Percentiles rank a stretch among this genome's conserved stretches.
Evolutionary conservation across 2,888 invertebrate species (phyloP).

Genomic region (Oxytorus armatus): DNA sequence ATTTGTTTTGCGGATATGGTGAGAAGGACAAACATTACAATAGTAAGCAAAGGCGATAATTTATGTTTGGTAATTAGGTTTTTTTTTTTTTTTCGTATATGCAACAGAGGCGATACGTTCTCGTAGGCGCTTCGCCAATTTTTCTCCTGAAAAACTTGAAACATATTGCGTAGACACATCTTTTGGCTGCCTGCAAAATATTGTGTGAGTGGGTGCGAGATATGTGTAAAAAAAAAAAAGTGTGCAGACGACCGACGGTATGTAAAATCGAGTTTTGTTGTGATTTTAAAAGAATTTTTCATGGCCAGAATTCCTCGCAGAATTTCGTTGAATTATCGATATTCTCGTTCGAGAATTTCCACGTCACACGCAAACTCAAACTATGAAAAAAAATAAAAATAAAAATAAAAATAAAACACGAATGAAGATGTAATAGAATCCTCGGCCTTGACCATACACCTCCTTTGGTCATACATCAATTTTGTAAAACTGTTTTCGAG

Average conservation of each 20-base stretch:
- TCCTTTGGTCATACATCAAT: not conserved
- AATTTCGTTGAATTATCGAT: conserved; percentile 7
- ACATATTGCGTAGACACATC: conserved; percentile 5
- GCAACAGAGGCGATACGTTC: not conserved
- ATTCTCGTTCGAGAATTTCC: too few relatives aligned
- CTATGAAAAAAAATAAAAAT: conserved; percentile 3
- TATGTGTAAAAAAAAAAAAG: conserved; percentile 47
- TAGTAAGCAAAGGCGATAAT: conserved; percentile 7
- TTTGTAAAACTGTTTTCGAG: not conserved
- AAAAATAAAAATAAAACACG: not conserved
- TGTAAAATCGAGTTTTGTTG: conserved; percentile 18
- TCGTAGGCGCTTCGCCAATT: conserved; percentile 1
- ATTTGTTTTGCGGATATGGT: conserved; percentile 15
- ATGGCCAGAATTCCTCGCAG: conserved; percentile 18
- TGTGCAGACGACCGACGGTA: not conserved
- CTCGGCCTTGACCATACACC: too few relatives aligned
- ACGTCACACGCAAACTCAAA: not conserved
- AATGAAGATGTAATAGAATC: not conserved
- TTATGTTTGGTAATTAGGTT: not conserved
- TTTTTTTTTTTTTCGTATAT: not conserved
- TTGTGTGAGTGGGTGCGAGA: conserved; percentile 10
- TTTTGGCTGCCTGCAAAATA: not conserved
- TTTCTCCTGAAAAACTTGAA: conserved; percentile 21
- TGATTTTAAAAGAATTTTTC: conserved; percentile 36
- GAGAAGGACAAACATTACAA: not conserved